These are phyloP conservation scores for Acropora tenuis DNA, from an alignment of 64 coral and sea anemone genomes.

Conservation along the genomic window DNA sequence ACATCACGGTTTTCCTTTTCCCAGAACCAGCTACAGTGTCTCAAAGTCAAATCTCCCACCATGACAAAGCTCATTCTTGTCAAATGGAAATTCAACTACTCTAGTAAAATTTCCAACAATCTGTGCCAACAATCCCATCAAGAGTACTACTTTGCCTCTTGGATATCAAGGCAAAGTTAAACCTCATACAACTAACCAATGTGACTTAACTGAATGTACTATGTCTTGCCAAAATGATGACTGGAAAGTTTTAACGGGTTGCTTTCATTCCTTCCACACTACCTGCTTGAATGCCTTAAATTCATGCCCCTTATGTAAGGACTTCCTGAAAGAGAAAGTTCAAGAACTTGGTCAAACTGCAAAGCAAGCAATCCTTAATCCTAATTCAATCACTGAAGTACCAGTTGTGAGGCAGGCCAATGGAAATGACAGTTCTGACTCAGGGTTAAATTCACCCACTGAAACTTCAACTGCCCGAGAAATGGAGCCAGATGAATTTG, in stretches of 20 bases:
- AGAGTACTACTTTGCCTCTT: conserved; percentile 6
- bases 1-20: background rate
- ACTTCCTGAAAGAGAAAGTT: too few relatives aligned
- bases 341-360: background rate
- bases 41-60: background rate
- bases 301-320: too few relatives aligned
- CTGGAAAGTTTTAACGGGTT: conserved; percentile 12
- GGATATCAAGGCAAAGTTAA: background rate
- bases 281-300: background rate
- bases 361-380: conserved; percentile 9
- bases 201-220: conserved; percentile 1
- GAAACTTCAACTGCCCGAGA: conserved; percentile 18
- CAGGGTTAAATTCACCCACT: conserved; percentile 23
- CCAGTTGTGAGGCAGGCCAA: background rate
- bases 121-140: conserved; percentile 11
- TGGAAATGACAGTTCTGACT: conserved; percentile 19
- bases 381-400: background rate
- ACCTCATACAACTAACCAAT: background rate
- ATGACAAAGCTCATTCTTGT: background rate
- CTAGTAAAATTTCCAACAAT: background rate
- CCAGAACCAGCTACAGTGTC: background rate
- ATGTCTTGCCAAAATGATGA: background rate
- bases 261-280: conserved; percentile 52
- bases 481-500: conserved; percentile 15
- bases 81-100: background rate